Percentiles rank a stretch among this genome's conserved stretches.
Conservation (phyloP, 2,797 vertebrate genomes). For the Myiothlypis coronata region DNA sequence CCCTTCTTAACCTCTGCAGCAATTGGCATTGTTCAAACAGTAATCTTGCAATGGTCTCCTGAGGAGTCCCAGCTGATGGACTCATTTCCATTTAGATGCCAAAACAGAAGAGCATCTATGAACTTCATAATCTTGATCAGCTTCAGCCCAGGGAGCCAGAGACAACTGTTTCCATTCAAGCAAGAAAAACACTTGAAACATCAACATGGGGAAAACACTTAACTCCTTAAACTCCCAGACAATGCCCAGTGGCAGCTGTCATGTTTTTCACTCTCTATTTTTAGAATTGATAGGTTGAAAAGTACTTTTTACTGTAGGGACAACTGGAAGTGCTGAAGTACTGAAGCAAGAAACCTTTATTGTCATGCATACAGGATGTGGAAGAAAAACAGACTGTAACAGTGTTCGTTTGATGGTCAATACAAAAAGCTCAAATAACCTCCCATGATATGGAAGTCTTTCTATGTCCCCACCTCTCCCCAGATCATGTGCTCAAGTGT, state of each 20-base stretch:
- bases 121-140: slow-evolving; percentile 23
- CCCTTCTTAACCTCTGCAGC: background rate
- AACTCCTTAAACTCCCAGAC: background rate
- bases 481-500: background rate
- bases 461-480: background rate
- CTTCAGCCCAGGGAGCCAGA: slow-evolving; percentile 2
- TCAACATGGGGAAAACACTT: background rate
- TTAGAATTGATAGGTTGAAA: background rate
- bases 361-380: fast-evolving
- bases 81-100: slow-evolving; percentile 40
- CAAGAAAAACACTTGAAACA: slow-evolving; percentile 3
- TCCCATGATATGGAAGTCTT: background rate
- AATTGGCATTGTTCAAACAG: background rate
- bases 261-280: background rate
- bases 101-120: background rate
- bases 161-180: background rate
- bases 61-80: background rate
- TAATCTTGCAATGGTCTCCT: background rate
- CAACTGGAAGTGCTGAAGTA: background rate
- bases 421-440: background rate
- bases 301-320: background rate
- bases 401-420: background rate
- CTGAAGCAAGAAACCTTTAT: background rate
- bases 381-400: background rate
- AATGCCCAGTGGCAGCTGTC: background rate